Evolutionary conservation across 2,797 vertebrate species (phyloP), one percentile per base, ranked within the genome.

Genomic region (Myotis pilosus): DNA sequence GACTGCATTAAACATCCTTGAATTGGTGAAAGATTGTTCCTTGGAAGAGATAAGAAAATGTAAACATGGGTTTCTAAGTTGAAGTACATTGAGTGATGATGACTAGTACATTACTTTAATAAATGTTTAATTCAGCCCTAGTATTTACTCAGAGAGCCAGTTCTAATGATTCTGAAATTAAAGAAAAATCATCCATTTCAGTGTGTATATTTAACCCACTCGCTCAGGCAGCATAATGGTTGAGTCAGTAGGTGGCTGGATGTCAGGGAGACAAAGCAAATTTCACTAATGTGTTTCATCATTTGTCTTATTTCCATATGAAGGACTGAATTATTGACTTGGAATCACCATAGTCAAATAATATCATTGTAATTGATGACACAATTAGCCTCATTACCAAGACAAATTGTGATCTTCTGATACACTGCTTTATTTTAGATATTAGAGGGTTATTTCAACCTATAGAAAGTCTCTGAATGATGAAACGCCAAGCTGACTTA

Each of bases 161-260:
- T 28, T 87, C 60, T 55, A 66, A 64, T 16, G 64, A 92, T 97
- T 96, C 62, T 71, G 87, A 82, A 96, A 84, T 96, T 91, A 88
- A 97, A 89, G 79, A 87, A 92, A 36, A 78, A 93, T 55, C 55
- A 51, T 11, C 28, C 28, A 92, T n/a, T 95, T 92, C 66, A 82
- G 79, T 57, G 44, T n/a, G 55, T 16, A 33, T 88, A 30, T 91
- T 97, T 95, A 97, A 97, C 97, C 79, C 74, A 80, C 93, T 97
- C 96, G 94, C 87, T 85, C 68, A 92, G 68, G 74, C 86, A 94
- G 78, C 22, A 82, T 60, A 87, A 89, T 96, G 94, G 89, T 83
- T 96, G 4, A 0, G 82, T 89, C 94, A 95, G 96, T 87, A 97
- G 96, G 97, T 95, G 91, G 91, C 89, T 96, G 72, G 78, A 87